These are phyloP conservation scores for Nesoenas mayeri DNA, from an alignment of 2,113 vertebrate species.

Conservation along the genomic window DNA sequence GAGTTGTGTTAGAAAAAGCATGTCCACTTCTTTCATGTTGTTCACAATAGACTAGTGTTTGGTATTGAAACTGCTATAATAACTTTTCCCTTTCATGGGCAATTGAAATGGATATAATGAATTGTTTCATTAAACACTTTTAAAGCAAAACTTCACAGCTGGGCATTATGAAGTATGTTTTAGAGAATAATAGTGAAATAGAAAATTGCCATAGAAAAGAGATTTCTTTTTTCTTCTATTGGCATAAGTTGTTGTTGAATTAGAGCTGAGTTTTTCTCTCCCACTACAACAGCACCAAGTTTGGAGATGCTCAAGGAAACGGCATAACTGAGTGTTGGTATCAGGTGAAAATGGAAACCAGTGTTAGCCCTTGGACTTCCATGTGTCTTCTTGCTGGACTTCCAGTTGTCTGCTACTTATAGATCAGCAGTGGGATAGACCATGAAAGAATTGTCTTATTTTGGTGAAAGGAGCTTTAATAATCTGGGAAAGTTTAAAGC, in stretches of 20 bases:
- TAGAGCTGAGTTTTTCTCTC: not conserved
- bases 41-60: conserved; percentile 2
- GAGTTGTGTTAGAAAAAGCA: not conserved
- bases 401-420: not conserved
- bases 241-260: not conserved
- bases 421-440: not conserved
- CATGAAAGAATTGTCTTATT: not conserved
- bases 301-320: not conserved
- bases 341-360: not conserved
- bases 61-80: not conserved
- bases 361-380: not conserved
- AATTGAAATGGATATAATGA: not conserved
- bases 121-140: not conserved
- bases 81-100: not conserved
- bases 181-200: not conserved
- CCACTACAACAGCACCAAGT: not conserved
- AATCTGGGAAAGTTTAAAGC: not conserved
- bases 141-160: not conserved
- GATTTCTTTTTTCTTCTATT: not conserved
- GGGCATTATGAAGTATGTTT: not conserved
- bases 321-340: not conserved
- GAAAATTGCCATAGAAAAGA: not conserved
- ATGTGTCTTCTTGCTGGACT: not conserved
- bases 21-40: not conserved
- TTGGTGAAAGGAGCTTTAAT: not conserved